Conservation (phyloP, 2,113 vertebrate genomes). For the Cervus canadensis region DNA sequence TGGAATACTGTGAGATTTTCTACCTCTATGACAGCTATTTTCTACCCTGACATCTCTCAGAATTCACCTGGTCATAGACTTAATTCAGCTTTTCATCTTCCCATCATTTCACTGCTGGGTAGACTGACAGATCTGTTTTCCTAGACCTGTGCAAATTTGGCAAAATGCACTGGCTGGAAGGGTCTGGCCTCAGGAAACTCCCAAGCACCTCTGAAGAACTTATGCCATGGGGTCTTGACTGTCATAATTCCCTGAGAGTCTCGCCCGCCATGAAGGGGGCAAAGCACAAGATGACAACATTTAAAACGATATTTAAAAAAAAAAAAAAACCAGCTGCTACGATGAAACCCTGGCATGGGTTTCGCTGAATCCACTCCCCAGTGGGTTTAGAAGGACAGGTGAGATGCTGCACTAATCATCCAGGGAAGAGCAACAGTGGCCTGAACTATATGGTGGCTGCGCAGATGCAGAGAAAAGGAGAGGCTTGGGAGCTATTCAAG, state of each 20-base stretch:
- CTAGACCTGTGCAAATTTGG: neutral
- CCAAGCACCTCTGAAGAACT: rapidly evolving
- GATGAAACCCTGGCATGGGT: neutral
- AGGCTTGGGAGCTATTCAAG: neutral
- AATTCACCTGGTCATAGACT: neutral
- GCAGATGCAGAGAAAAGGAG: neutral
- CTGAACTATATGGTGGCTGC: rapidly evolving
- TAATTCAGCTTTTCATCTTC: neutral
- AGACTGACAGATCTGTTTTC: neutral
- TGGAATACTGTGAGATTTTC: neutral
- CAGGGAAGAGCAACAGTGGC: rapidly evolving
- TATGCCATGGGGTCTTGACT: neutral
- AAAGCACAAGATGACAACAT: neutral
- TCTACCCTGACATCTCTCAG: neutral
- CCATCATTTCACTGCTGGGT: neutral
- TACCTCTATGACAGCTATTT: neutral
- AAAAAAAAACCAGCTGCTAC: neutral
- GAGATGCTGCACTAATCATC: neutral
- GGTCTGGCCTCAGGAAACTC: neutral
- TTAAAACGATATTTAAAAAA: neutral
- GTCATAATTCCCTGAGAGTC: neutral
- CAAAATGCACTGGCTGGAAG: neutral
- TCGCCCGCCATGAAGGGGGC: rapidly evolving
- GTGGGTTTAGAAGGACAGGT: neutral
- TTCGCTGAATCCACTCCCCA: neutral